Percentiles rank a stretch among this genome's conserved stretches.
phyloP scores from a whole-genome alignment of 2,113 vertebrate species.

The Meriones unguiculatus region DNA sequence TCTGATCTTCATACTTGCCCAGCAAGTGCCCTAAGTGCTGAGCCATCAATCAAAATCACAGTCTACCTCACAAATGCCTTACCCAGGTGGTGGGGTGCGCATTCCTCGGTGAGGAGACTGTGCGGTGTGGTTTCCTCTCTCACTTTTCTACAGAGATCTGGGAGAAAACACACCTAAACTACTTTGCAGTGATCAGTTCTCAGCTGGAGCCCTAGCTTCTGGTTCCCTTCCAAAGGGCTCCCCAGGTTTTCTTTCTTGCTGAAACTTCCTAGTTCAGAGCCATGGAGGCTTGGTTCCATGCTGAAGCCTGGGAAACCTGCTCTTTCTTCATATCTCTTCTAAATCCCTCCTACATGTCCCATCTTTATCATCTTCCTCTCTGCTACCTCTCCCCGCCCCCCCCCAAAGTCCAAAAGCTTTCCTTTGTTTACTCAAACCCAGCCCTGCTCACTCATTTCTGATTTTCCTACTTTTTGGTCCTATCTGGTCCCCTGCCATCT shows the following conservation, averaged over 20 bases:
- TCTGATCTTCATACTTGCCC: background rate
- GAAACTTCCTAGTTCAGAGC: background rate
- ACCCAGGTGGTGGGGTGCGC: background rate
- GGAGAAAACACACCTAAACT: background rate
- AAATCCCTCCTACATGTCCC: too few relatives aligned
- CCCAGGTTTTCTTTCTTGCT: too few relatives aligned
- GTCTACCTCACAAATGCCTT: background rate
- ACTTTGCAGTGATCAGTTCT: background rate
- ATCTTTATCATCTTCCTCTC: background rate
- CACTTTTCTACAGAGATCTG: background rate
- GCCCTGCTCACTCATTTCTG: background rate
- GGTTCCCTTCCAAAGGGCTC: background rate
- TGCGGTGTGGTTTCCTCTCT: background rate
- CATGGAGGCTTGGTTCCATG: background rate
- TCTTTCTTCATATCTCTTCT: background rate
- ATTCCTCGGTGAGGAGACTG: background rate
- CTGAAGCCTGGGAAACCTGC: background rate
- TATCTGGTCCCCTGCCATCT: background rate
- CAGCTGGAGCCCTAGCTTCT: background rate
- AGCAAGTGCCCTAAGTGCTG: background rate
- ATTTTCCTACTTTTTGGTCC: background rate
- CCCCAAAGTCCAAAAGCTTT: background rate
- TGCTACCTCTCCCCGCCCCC: background rate
- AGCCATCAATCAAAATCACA: background rate
- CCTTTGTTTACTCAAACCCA: background rate